Evolutionary conservation across 2,113 vertebrate species (phyloP).

Genomic region (Ia io): DNA sequence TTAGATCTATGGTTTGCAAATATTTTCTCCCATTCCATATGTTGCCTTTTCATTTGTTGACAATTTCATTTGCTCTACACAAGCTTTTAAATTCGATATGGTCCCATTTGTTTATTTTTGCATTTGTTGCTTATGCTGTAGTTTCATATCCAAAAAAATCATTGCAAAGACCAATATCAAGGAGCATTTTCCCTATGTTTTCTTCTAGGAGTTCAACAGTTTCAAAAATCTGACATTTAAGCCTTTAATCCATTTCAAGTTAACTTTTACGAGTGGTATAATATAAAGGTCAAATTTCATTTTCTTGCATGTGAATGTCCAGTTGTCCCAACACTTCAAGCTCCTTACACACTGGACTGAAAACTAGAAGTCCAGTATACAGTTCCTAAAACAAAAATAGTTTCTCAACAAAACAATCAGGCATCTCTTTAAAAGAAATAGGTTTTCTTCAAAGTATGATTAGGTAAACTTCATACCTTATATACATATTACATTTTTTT

Average conservation of each 20-base stretch:
- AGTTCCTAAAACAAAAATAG: neutral
- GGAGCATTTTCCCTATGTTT: neutral
- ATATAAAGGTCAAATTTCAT: neutral
- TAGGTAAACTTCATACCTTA: neutral
- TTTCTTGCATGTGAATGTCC: neutral
- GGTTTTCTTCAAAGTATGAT: neutral
- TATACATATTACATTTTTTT: neutral
- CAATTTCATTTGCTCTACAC: too few relatives aligned
- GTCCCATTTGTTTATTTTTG: too few relatives aligned
- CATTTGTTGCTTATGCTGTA: too few relatives aligned
- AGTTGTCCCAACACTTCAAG: neutral
- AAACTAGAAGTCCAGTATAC: neutral
- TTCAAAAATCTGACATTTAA: neutral
- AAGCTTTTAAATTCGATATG: too few relatives aligned
- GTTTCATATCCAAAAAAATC: too few relatives aligned
- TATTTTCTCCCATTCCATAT: too few relatives aligned
- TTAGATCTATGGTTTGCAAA: too few relatives aligned
- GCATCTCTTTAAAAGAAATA: neutral
- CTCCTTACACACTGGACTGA: neutral
- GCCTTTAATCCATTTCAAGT: neutral
- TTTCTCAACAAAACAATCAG: neutral
- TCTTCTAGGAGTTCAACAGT: neutral
- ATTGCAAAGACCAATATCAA: too few relatives aligned
- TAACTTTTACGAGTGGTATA: neutral
- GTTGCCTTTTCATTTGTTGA: too few relatives aligned